Percentiles rank a stretch among this genome's conserved stretches.
Conservation (phyloP, 2,888 invertebrate species). For the Drosophila pegasa region DNA sequence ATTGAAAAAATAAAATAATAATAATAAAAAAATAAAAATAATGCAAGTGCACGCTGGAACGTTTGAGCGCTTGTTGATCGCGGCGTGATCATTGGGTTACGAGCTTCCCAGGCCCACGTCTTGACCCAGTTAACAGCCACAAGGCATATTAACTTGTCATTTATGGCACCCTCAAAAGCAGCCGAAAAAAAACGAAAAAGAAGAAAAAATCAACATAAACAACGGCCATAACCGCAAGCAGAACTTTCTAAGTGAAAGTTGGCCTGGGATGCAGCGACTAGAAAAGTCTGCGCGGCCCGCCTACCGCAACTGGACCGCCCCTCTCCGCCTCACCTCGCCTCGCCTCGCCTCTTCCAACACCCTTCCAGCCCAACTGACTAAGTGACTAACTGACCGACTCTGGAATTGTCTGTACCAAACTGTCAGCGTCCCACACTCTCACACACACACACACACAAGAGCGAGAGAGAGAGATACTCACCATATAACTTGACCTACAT, state of each 20-base stretch:
- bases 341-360: background rate
- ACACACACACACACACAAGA: conserved; percentile 31
- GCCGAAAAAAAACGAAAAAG: too few species aligned
- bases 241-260: conserved; percentile 84
- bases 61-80: conserved; percentile 25
- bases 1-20: conserved; percentile 50
- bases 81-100: conserved; percentile 31
- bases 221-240: conserved; percentile 76
- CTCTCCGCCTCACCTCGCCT: conserved; percentile 8
- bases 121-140: conserved; percentile 65
- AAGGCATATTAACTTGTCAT: conserved; percentile 48
- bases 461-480: conserved; percentile 45
- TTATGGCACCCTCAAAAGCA: conserved; percentile 51
- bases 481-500: conserved; percentile 84
- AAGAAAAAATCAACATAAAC: conserved; percentile 51
- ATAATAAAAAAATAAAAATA: conserved; percentile 2
- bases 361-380: conserved; percentile 28
- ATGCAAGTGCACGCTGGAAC: conserved; percentile 43
- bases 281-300: conserved; percentile 66
- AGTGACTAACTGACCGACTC: conserved; percentile 37
- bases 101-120: conserved; percentile 54
- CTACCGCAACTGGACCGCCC: conserved; percentile 14
- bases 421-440: conserved; percentile 67
- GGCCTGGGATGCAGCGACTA: conserved; percentile 67
- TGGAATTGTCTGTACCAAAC: conserved; percentile 42